Conservation (phyloP, 2,797 vertebrate species). For the Coilia nasus region DNA sequence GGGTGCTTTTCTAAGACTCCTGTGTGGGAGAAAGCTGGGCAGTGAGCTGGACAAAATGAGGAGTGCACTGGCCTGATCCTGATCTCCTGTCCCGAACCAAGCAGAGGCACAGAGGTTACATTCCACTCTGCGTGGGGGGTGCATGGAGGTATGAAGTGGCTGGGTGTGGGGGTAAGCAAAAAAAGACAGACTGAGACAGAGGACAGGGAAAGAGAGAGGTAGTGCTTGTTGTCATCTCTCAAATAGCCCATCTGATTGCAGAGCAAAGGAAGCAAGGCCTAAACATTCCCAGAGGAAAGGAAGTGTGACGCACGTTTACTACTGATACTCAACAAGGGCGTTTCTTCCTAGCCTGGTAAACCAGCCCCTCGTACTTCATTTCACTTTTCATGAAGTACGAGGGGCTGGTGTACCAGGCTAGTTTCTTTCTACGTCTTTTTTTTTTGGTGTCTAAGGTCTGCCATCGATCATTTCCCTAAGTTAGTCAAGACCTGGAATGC, state of each 20-base stretch:
- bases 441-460: not conserved
- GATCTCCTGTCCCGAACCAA: constrained; percentile 40
- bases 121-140: constrained; percentile 65
- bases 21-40: constrained; percentile 49
- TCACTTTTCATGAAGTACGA: too few species aligned
- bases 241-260: constrained; percentile 58
- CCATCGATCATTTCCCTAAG: constrained; percentile 6
- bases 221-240: constrained; percentile 65
- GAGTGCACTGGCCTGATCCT: constrained; percentile 35
- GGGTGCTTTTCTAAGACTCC: constrained; percentile 50
- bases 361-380: too few species aligned
- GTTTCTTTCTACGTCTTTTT: too few species aligned
- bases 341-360: too few species aligned
- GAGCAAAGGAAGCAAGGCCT: constrained; percentile 68
- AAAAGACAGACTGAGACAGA: constrained; percentile 51
- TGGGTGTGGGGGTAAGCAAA: constrained; percentile 23
- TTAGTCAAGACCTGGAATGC: constrained; percentile 14
- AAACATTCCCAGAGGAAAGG: constrained; percentile 68
- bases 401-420: too few species aligned
- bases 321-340: constrained; percentile 24
- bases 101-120: constrained; percentile 68
- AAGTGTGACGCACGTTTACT: constrained; percentile 53
- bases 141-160: constrained; percentile 42
- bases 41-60: constrained; percentile 54
- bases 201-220: constrained; percentile 50